A percentile compares a stretch with the other conserved stretches of the same genome.
phyloP scores from a whole-genome alignment of 1,140 invertebrate genomes.

The Acromyrmex charruanus region DNA sequence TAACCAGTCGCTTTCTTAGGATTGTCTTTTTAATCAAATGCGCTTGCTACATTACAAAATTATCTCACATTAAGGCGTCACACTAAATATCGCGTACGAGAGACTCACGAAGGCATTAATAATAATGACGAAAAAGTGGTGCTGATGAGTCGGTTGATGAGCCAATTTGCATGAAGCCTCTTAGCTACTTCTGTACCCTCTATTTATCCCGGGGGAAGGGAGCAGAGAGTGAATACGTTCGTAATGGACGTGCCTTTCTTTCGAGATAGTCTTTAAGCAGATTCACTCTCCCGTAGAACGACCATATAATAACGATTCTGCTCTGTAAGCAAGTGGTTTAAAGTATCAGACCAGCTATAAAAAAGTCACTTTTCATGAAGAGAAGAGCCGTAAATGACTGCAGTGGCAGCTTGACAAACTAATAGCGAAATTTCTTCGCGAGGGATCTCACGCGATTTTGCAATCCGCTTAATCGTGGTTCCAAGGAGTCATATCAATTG shows the following conservation, averaged over 20 bases:
- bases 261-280: slow-evolving; percentile 28
- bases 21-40: slow-evolving; percentile 30
- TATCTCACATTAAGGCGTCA: slow-evolving; percentile 10
- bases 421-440: background rate
- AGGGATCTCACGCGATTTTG: slow-evolving; percentile 1
- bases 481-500: background rate
- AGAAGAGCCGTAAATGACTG: too few species aligned
- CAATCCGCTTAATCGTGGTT: background rate
- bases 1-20: background rate
- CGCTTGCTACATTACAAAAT: background rate
- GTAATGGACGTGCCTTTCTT: slow-evolving; percentile 37
- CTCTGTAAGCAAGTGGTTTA: background rate
- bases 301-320: slow-evolving; percentile 18
- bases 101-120: slow-evolving; percentile 60
- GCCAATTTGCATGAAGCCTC: slow-evolving; percentile 61
- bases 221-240: slow-evolving; percentile 22
- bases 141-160: slow-evolving; percentile 66
- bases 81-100: slow-evolving; percentile 19
- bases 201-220: background rate
- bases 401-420: background rate
- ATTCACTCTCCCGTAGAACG: slow-evolving; percentile 17
- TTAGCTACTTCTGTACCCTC: slow-evolving; percentile 54
- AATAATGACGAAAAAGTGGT: slow-evolving; percentile 66
- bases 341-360: background rate
- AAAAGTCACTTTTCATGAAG: background rate